Percentiles rank a stretch among this genome's conserved stretches.
These are phyloP conservation scores for Creontiades dilutus DNA, from an alignment of 2,888 invertebrate genomes.

Conservation along the genomic window DNA sequence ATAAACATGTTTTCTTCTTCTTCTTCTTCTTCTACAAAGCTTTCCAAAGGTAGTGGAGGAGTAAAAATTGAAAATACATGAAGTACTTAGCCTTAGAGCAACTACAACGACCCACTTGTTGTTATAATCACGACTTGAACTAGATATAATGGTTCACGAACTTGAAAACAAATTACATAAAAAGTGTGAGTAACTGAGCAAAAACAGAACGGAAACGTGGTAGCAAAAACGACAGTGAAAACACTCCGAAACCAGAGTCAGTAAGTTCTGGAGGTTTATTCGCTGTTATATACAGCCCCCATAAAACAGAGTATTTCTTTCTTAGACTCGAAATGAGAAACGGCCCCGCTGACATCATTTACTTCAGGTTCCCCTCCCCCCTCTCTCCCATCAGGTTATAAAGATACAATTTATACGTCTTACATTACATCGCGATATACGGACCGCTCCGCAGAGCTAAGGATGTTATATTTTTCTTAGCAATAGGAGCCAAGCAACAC, in stretches of 20 bases:
- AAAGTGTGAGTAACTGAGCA: not conserved
- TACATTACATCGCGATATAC: conserved; percentile 36
- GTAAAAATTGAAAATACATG: no score
- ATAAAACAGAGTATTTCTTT: conserved; percentile 14
- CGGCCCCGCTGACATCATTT: not conserved
- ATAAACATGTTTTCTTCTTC: no score
- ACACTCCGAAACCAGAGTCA: not conserved
- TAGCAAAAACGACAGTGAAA: not conserved
- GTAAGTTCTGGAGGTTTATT: conserved; percentile 1
- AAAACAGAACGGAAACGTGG: not conserved
- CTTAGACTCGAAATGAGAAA: conserved; percentile 36
- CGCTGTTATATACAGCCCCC: not conserved
- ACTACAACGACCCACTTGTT: no score
- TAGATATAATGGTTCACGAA: no score
- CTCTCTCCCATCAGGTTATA: not conserved
- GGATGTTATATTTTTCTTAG: conserved; percentile 20
- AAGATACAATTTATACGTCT: conserved; percentile 23
- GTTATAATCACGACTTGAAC: no score
- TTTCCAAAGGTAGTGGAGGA: no score
- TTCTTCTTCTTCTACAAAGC: no score
- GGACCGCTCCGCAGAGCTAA: conserved; percentile 11
- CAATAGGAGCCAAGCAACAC: conserved; percentile 32
- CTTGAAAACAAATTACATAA: not conserved
- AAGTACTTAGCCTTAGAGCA: no score
- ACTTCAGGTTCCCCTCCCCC: not conserved